A percentile compares a stretch with the other conserved stretches of the same genome.
phyloP scores from a whole-genome alignment of 2,113 vertebrate species.

The Pavo muticus region DNA sequence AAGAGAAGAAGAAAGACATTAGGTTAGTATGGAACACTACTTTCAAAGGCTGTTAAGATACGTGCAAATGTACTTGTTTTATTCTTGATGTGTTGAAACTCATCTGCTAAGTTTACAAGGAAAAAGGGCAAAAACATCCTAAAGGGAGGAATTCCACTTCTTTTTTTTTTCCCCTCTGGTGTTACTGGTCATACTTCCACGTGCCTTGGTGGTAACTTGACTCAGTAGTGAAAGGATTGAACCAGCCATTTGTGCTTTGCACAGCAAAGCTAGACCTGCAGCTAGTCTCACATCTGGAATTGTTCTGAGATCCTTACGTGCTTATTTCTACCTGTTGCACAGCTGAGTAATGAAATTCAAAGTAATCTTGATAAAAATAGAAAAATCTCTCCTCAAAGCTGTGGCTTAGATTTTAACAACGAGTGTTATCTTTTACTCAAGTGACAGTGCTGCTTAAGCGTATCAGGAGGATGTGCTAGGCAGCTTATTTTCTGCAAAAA shows the following conservation, averaged over 20 bases:
- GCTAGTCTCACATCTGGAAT: neutral
- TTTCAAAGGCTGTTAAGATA: neutral
- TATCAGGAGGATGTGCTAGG: neutral
- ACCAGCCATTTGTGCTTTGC: neutral
- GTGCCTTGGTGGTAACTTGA: neutral
- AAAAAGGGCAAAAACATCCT: neutral
- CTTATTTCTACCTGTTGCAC: neutral
- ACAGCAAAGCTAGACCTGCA: neutral
- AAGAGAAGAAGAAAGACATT: slow-evolving; percentile 96
- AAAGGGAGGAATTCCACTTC: neutral
- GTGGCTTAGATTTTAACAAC: neutral
- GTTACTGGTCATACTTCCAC: neutral
- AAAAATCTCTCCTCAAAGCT: fast-evolving
- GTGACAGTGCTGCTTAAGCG: neutral
- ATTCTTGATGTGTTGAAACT: neutral
- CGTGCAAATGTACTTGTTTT: neutral
- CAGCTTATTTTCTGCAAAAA: neutral
- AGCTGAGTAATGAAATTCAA: neutral
- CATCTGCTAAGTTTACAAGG: neutral
- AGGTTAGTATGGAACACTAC: slow-evolving; percentile 76
- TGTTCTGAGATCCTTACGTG: neutral
- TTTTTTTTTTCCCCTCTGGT: neutral
- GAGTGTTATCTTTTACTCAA: neutral
- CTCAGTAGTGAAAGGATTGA: neutral
- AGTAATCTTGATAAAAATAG: neutral